These are phyloP conservation scores for Ammodytes dubius DNA, from an alignment of 2,113 vertebrate species.

Conservation along the genomic window DNA sequence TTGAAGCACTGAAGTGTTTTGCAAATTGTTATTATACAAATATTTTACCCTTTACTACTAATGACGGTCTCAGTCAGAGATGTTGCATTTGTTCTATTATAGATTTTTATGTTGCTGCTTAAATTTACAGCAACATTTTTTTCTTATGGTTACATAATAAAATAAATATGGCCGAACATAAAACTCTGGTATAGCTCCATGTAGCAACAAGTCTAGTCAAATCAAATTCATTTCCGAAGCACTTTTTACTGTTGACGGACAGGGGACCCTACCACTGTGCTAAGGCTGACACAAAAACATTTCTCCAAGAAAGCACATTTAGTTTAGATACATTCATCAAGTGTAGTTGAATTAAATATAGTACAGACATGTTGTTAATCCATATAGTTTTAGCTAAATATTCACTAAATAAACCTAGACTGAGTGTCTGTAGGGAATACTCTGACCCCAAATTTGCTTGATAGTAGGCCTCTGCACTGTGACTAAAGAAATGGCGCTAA, in stretches of 20 bases:
- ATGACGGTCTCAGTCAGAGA: background rate
- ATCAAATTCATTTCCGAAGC: no score
- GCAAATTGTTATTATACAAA: background rate
- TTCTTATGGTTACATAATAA: no score
- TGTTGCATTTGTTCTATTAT: background rate
- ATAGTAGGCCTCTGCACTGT: conserved; percentile 34
- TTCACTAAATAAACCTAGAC: background rate
- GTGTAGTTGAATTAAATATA: background rate
- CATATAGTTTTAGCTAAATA: background rate
- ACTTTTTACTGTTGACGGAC: no score
- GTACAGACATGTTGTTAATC: background rate
- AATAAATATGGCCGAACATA: no score
- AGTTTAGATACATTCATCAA: background rate
- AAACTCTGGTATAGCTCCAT: no score
- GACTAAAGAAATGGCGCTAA: conserved; percentile 11
- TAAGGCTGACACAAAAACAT: background rate
- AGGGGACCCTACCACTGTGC: no score
- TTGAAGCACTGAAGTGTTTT: background rate
- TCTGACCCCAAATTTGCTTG: background rate
- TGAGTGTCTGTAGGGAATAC: background rate
- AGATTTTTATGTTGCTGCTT: no score
- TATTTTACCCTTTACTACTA: background rate
- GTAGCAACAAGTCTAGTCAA: no score
- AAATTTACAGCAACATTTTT: no score
- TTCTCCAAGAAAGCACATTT: background rate